Base-by-base conservation (phyloP, 2,797 vertebrate species). In the Acanthurus lineatus region DNA sequence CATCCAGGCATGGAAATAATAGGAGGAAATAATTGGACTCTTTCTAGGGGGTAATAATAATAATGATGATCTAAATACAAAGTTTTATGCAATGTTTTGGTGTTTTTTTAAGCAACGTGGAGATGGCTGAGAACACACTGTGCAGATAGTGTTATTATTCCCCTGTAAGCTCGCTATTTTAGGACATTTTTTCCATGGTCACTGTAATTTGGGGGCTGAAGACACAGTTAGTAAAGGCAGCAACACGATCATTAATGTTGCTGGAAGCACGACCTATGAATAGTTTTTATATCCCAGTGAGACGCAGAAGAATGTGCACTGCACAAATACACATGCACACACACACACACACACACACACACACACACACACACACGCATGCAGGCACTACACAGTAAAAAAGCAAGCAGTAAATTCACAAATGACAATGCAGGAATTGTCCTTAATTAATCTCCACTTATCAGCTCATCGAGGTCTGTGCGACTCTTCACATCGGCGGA, bases 1-100 rank as follows among this genome's bases (percentile, higher is more conserved):
- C 72, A 80, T 86, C 84, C 88, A 90, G 87, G 84, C 85, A 84
- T 79, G 74, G 86, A 89, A 90, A 90, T 85, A 91, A 90, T 83
- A 63, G 77, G 69, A 88, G 77, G 76, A 73, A 87, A 84, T 88
- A 87, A 87, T 89, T 88, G 73, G 81, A 73, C 54, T 76, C 56
- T 58, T 85, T 68, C 60, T 83, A 79, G 71, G 87, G 79, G 75
- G 59, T 85, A 83, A 80, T 82, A 77, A 82, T 87, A 83, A 80
- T 83, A 77, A 82, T 87, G 69, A 82, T 86, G 70, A 82, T 87
- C 74, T 69, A 75, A 85, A 84, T 88, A 84, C 63, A 81, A 87
- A 73, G 62, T 64, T 86, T 80, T 83, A 84, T 84, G 51, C 83
- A 90, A 81, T 87, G 77, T 86, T 85, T 86, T 80, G 54, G 49